Conservation (phyloP, 2,888 invertebrate species). For the Alviniconcha strummeri region DNA sequence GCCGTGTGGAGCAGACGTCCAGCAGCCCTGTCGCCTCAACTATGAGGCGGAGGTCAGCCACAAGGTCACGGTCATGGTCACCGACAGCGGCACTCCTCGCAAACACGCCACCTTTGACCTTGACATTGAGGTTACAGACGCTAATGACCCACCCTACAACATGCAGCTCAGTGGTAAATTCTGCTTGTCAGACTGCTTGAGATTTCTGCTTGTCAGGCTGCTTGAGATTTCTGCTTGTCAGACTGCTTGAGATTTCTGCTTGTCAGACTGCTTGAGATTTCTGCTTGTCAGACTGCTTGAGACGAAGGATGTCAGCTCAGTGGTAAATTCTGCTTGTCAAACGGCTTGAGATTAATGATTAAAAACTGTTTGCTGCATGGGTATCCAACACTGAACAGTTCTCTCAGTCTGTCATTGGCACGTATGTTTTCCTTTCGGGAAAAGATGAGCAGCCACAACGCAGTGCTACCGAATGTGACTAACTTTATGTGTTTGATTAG, state of each 20-base stretch:
- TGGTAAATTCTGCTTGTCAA: constrained; percentile 37
- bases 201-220: neutral
- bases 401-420: too few species aligned
- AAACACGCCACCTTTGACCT: constrained; percentile 43
- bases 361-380: too few species aligned
- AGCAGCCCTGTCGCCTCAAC: constrained; percentile 16
- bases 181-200: too few species aligned
- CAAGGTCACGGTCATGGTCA: constrained; percentile 47
- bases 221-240: neutral
- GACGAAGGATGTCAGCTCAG: too few species aligned
- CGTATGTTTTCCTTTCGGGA: too few species aligned
- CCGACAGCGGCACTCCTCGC: constrained; percentile 49
- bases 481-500: too few species aligned
- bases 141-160: constrained; percentile 50
- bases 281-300: too few species aligned
- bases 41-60: constrained; percentile 15
- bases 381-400: too few species aligned
- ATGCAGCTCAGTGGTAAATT: constrained; percentile 46
- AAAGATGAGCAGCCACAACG: too few species aligned
- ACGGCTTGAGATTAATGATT: too few species aligned
- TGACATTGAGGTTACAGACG: constrained; percentile 43
- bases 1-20: neutral
- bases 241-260: neutral
- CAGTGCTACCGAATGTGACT: too few species aligned
- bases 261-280: neutral